Evolutionary conservation across 64 coral and sea anemone species (phyloP).

Genomic region (Orbicella faveolata): DNA sequence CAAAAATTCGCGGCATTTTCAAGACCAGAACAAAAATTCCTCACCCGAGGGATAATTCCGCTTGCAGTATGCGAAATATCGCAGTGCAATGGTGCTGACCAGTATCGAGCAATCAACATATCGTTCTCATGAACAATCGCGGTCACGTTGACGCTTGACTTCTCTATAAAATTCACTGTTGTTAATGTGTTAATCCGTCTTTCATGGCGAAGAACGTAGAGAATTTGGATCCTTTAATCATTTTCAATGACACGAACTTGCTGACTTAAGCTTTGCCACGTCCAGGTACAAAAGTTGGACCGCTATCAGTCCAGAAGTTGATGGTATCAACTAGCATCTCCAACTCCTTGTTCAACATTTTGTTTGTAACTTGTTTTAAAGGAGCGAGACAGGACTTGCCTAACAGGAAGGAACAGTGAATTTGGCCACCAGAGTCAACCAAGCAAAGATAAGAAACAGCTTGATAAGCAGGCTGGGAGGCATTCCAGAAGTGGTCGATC

Average conservation of each 20-base stretch:
- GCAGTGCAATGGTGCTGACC: too few species aligned
- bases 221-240: background rate
- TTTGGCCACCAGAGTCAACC: background rate
- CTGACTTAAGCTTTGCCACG: background rate
- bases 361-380: background rate
- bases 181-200: too few species aligned
- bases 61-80: too few species aligned
- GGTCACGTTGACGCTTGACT: too few species aligned
- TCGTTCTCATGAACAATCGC: too few species aligned
- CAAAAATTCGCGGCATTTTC: too few species aligned
- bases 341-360: background rate
- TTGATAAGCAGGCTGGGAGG: conserved; percentile 3
- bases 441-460: conserved; percentile 11
- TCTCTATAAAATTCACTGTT: too few species aligned
- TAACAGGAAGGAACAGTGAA: conserved; percentile 14
- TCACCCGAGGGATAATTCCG: too few species aligned
- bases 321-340: background rate
- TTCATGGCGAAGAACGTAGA: too few species aligned
- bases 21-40: too few species aligned
- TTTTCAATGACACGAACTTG: background rate
- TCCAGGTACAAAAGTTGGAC: background rate
- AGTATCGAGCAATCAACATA: too few species aligned
- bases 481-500: conserved; percentile 18
- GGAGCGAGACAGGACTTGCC: background rate
- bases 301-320: background rate